A percentile compares a stretch with the other conserved stretches of the same genome.
Conservation (phyloP, 1,140 invertebrate genomes). For the Homalodisca vitripennis region DNA sequence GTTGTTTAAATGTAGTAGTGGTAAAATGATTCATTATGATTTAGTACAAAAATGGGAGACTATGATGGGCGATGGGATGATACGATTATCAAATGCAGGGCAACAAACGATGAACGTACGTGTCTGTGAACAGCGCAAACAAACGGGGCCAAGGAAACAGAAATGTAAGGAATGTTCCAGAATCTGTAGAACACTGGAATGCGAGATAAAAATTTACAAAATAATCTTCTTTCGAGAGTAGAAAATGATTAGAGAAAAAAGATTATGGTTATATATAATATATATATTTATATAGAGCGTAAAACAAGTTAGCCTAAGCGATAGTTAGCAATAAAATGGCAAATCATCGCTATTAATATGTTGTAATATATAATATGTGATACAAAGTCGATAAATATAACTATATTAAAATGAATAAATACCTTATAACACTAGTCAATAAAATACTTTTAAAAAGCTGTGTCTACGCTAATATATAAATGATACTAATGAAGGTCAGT, state of each 20-base stretch:
- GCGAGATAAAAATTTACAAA: conserved; percentile 39
- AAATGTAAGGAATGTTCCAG: conserved; percentile 21
- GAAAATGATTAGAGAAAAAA: conserved; percentile 33
- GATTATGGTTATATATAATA: conserved; percentile 32
- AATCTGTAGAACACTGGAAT: conserved; percentile 33
- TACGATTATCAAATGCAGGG: conserved; percentile 23
- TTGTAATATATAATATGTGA: conserved; percentile 29
- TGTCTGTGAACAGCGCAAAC: background rate
- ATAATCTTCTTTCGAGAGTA: conserved; percentile 35
- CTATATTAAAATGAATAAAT: conserved; percentile 39
- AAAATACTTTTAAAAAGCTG: conserved; percentile 37
- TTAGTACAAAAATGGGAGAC: conserved; percentile 27
- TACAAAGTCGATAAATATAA: conserved; percentile 36
- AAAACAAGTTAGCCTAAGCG: conserved; percentile 37
- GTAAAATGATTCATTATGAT: conserved; percentile 23
- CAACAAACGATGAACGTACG: background rate
- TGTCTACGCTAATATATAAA: conserved; percentile 30
- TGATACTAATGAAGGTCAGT: conserved; percentile 30
- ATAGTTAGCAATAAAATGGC: conserved; percentile 35
- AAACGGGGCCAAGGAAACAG: conserved; percentile 4
- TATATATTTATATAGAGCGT: conserved; percentile 34
- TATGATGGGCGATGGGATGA: background rate
- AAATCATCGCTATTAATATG: conserved; percentile 35
- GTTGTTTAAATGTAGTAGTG: conserved; percentile 15
- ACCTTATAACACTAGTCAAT: conserved; percentile 38